Conservation (phyloP, 1,140 invertebrate species). For the Drosophila pseudoobscura region DNA sequence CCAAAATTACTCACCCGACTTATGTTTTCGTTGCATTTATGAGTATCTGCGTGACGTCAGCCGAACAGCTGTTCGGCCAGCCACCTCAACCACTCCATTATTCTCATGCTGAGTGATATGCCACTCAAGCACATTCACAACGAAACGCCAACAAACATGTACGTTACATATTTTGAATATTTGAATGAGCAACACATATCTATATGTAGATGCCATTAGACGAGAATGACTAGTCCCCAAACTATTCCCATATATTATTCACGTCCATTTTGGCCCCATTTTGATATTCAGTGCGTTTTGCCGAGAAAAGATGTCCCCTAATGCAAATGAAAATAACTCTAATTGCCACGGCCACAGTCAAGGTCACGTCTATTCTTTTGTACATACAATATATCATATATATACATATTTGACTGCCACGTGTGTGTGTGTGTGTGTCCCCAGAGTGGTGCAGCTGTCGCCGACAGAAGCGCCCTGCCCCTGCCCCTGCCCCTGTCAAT, state of each 20-base stretch:
- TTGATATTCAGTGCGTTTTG: conserved; percentile 4
- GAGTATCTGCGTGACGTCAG: no score
- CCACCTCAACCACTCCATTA: no score
- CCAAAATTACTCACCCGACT: no score
- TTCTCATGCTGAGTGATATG: no score
- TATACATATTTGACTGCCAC: conserved; percentile 32
- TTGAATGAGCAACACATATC: no score
- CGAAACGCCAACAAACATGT: no score
- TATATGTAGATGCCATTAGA: no score
- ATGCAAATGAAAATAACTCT: conserved; percentile 71
- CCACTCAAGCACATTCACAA: no score
- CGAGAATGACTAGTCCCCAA: no score
- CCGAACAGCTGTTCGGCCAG: no score
- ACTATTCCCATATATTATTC: conserved; percentile 1
- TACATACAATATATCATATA: conserved; percentile 13
- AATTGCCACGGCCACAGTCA: conserved; percentile 62
- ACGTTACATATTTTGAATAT: no score
- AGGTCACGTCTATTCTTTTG: conserved; percentile 49
- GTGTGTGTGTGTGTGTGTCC: conserved; percentile 63
- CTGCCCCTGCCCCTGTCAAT: conserved; percentile 38
- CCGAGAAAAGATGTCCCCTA: conserved; percentile 35
- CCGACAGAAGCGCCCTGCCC: conserved; percentile 33
- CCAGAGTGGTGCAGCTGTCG: conserved; percentile 59
- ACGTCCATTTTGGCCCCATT: conserved; percentile 1
- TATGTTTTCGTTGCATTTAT: no score